Evolutionary conservation across 2,113 vertebrate genomes (phyloP).

Genomic region (Mionectes macconnelli): DNA sequence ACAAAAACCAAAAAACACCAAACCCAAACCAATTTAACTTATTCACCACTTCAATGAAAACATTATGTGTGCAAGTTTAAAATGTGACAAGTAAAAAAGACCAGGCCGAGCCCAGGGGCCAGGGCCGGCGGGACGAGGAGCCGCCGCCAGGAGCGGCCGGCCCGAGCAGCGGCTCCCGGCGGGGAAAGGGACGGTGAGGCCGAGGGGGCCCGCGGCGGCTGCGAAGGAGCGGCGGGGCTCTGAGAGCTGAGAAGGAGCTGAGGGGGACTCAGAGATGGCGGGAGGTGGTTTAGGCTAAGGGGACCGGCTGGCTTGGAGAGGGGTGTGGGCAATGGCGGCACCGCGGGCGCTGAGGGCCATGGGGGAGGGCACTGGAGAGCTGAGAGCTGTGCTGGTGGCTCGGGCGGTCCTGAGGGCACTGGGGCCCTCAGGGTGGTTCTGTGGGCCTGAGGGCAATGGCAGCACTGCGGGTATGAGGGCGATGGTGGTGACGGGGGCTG

Average conservation of each 20-base stretch:
- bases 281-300: neutral
- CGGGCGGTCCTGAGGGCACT: neutral
- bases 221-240: too few species aligned
- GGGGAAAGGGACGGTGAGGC: too few species aligned
- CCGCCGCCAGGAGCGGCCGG: too few species aligned
- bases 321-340: too few species aligned
- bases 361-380: too few species aligned
- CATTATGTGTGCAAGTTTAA: neutral
- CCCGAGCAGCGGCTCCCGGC: too few species aligned
- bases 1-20: neutral
- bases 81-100: neutral
- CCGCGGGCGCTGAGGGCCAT: too few species aligned
- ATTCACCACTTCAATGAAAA: neutral
- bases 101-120: too few species aligned
- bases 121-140: too few species aligned
- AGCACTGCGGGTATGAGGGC: neutral
- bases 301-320: too few species aligned
- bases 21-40: neutral
- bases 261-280: too few species aligned
- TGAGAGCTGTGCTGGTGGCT: neutral
- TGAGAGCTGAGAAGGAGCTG: neutral
- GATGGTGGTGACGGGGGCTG: neutral
- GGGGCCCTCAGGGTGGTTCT: neutral
- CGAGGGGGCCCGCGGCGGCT: neutral
- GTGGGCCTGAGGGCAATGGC: neutral